Evolutionary conservation across 2,797 vertebrate species (phyloP).

Genomic region (Dicrostonyx torquatus): DNA sequence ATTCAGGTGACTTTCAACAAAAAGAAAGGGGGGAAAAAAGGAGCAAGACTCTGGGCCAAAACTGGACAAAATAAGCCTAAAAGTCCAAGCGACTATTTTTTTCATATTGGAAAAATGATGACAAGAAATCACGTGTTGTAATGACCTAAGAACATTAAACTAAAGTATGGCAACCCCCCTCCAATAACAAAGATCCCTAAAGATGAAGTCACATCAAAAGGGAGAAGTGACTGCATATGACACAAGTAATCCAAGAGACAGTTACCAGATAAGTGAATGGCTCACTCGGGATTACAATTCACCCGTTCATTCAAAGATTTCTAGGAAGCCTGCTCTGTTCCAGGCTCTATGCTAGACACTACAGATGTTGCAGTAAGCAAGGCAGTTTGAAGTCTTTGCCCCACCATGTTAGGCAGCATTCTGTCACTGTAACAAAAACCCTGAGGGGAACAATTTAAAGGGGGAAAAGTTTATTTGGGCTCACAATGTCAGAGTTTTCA

Average conservation of each 20-base stretch:
- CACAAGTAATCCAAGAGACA: not conserved
- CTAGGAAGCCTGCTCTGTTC: not conserved
- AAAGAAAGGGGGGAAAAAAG: not conserved
- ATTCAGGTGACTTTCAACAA: constrained; percentile 54
- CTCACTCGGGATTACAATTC: not conserved
- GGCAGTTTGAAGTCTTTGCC: not conserved
- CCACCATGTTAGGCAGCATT: not conserved
- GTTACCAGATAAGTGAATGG: not conserved
- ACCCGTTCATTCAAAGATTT: not conserved
- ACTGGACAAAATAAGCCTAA: constrained; percentile 54
- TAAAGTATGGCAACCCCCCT: not conserved
- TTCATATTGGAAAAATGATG: not conserved
- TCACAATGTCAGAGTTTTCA: not conserved
- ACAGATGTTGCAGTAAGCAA: not conserved
- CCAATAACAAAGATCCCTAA: not conserved
- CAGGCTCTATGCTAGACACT: not conserved
- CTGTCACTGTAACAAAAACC: not conserved
- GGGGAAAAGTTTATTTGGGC: not conserved
- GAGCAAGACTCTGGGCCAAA: not conserved
- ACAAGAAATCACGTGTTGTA: constrained; percentile 41
- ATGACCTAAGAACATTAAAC: constrained; percentile 8
- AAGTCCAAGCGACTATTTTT: constrained; percentile 7
- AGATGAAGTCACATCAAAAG: not conserved
- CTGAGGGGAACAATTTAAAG: not conserved
- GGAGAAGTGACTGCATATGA: not conserved